Evolutionary conservation across 2,797 vertebrate genomes (phyloP).

Genomic region (Carduelis carduelis): DNA sequence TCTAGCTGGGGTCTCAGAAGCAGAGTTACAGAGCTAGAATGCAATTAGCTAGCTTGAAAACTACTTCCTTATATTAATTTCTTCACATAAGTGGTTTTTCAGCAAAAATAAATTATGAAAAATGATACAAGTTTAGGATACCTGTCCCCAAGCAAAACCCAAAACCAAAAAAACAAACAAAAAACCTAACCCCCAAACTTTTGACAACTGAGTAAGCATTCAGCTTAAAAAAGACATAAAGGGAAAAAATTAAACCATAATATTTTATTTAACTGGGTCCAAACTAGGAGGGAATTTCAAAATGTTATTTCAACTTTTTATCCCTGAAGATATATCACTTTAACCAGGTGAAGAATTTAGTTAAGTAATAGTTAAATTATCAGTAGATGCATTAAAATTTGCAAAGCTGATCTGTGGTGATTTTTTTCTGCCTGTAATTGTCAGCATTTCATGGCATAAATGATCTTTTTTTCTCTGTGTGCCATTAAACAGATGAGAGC

Average conservation of each 20-base stretch:
- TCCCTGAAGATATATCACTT: not conserved
- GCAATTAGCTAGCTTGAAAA: not conserved
- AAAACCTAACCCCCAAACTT: not conserved
- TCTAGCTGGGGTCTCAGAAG: not conserved
- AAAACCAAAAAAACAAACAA: fast-evolving
- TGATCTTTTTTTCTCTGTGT: not conserved
- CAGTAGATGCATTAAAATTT: not conserved
- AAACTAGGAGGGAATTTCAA: not conserved
- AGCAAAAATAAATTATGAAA: not conserved
- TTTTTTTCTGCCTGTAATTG: not conserved
- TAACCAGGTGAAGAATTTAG: not conserved
- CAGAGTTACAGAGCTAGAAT: not conserved
- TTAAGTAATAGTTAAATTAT: not conserved
- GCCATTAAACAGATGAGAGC: not conserved
- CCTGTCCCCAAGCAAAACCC: not conserved
- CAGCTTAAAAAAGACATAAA: not conserved
- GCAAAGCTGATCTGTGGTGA: not conserved
- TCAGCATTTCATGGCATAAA: not conserved
- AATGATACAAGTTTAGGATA: not conserved
- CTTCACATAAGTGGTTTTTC: not conserved
- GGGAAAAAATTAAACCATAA: not conserved
- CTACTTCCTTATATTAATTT: not conserved
- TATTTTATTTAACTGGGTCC: not conserved
- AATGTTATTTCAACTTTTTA: not conserved
- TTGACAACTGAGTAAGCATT: not conserved